Conservation (phyloP, 2,888 invertebrate species). For the Sesamia inferens region DNA sequence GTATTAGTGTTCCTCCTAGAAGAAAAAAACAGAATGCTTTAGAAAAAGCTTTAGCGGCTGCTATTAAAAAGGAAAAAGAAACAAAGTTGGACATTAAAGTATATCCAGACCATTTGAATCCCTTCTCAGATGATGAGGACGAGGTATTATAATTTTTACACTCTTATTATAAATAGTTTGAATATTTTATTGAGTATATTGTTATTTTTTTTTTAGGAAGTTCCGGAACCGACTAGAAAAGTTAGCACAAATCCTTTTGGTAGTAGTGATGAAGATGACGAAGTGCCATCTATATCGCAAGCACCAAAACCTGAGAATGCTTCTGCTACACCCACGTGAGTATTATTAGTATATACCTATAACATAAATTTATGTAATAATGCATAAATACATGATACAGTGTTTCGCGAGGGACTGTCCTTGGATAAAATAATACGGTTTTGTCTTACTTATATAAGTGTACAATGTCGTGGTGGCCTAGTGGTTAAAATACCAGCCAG, state of each 20-base stretch:
- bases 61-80: slow-evolving; percentile 60
- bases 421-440: neutral
- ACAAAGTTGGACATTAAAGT: slow-evolving; percentile 64
- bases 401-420: neutral
- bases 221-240: slow-evolving; percentile 72
- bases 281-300: slow-evolving; percentile 77
- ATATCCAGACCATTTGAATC: slow-evolving; percentile 95
- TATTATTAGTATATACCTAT: slow-evolving; percentile 33
- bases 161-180: neutral
- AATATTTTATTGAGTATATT: neutral
- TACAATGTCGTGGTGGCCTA: too few relatives aligned
- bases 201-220: slow-evolving; percentile 69
- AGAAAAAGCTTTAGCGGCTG: slow-evolving; percentile 67
- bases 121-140: slow-evolving; percentile 93
- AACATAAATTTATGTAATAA: neutral
- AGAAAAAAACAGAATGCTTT: slow-evolving; percentile 78
- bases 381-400: neutral
- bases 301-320: slow-evolving; percentile 69
- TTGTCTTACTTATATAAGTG: neutral
- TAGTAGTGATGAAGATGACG: slow-evolving; percentile 91
- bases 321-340: slow-evolving; percentile 78
- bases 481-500: too few relatives aligned
- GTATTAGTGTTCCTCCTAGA: slow-evolving; percentile 85
- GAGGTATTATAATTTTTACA: slow-evolving; percentile 66
- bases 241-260: slow-evolving; percentile 92